Evolutionary conservation across 2,797 vertebrate species (phyloP).

Genomic region (Aplochiton taeniatus): DNA sequence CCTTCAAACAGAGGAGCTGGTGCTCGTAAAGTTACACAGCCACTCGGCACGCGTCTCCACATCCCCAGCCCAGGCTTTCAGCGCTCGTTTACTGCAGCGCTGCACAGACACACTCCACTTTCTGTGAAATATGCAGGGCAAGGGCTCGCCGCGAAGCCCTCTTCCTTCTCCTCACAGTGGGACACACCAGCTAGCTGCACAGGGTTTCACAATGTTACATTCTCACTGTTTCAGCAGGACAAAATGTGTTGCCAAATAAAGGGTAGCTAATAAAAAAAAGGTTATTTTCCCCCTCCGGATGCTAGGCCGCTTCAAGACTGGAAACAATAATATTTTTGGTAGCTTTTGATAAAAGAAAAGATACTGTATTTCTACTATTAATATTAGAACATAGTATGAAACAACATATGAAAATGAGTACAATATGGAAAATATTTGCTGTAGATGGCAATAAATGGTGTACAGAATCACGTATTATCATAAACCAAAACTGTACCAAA

Average conservation of each 20-base stretch:
- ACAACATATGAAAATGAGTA: too few relatives aligned
- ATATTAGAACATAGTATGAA: too few relatives aligned
- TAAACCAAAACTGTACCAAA: too few relatives aligned
- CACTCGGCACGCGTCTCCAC: background rate
- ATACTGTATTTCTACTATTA: too few relatives aligned
- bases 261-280: slow-evolving; percentile 58
- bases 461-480: too few relatives aligned
- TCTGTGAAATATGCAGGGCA: background rate
- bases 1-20: background rate
- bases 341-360: too few relatives aligned
- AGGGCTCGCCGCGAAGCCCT: background rate
- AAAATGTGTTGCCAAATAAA: slow-evolving; percentile 62
- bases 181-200: slow-evolving; percentile 42
- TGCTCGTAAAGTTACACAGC: background rate
- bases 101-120: background rate
- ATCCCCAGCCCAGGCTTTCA: slow-evolving; percentile 38
- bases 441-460: too few relatives aligned
- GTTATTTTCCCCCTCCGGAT: slow-evolving; percentile 12
- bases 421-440: too few relatives aligned
- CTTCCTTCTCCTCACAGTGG: slow-evolving; percentile 10
- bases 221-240: slow-evolving; percentile 43
- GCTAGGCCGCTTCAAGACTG: slow-evolving; percentile 17
- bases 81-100: slow-evolving; percentile 33
- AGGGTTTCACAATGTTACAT: slow-evolving; percentile 53
- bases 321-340: slow-evolving; percentile 13